Evolutionary conservation across 1,140 invertebrate species (phyloP).

Genomic region (Cotesia typhae): DNA sequence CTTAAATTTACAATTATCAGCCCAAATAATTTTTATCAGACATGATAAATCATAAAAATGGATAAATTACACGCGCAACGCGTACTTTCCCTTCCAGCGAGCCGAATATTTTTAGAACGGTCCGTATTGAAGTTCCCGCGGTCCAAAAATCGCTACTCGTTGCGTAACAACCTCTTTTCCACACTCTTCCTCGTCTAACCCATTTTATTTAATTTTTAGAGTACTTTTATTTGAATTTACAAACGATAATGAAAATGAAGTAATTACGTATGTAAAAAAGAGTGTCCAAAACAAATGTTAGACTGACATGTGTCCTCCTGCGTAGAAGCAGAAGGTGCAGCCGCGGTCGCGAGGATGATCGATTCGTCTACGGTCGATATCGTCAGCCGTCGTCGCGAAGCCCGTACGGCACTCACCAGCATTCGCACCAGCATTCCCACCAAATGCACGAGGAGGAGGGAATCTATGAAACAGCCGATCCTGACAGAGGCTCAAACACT

Average conservation of each 20-base stretch:
- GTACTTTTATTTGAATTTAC: too few species aligned
- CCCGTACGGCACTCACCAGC: constrained; percentile 64
- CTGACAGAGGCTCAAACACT: constrained; percentile 70
- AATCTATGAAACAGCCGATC: constrained; percentile 85
- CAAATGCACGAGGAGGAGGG: constrained; percentile 81
- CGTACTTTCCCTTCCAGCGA: too few species aligned
- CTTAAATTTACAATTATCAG: too few species aligned
- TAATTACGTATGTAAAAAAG: constrained; percentile 9
- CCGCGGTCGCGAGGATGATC: constrained; percentile 69
- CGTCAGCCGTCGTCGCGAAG: constrained; percentile 76
- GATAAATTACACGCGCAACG: too few species aligned
- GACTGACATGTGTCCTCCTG: constrained; percentile 38
- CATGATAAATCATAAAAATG: too few species aligned
- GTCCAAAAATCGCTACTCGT: too few species aligned
- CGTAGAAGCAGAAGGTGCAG: constrained; percentile 66
- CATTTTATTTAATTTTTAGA: neutral
- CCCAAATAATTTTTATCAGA: too few species aligned
- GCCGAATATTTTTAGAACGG: too few species aligned
- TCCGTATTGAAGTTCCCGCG: too few species aligned
- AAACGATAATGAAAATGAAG: constrained; percentile 1
- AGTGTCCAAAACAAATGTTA: constrained; percentile 19
- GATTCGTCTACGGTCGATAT: constrained; percentile 84
- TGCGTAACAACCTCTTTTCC: too few species aligned
- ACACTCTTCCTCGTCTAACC: too few species aligned
- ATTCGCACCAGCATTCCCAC: constrained; percentile 64